Evolutionary conservation across 2,113 vertebrate species (phyloP), one percentile per base, ranked within the genome.

Genomic region (Nicator chloris): DNA sequence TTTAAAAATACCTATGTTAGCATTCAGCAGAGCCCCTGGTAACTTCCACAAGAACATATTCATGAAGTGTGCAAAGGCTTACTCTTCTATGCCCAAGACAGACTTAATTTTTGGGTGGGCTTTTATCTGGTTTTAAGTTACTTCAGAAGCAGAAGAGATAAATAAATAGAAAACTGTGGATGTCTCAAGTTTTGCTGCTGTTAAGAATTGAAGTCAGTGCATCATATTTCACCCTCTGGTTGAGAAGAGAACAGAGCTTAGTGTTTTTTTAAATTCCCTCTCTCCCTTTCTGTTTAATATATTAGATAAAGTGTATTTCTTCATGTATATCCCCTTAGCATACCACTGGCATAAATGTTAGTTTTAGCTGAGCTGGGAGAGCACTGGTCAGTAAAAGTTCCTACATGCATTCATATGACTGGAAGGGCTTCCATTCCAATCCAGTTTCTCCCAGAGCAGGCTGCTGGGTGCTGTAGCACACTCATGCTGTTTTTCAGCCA

Each of bases 391-490:
- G 51, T 22, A 71, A 30, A 30, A 73, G 31, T 49, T 63, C 9
- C 9, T 50, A 14, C 0, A 6, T 16, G 45, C 11, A 47, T n/a
- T 50, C 31, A 9, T 2, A 23, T 0, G 1, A 24, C 35, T 57
- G 30, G 19, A 73, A 77, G 22, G 6, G 10, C 8, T 84, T 69
- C 53, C 37, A 44, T 69, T 82, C 50, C 53, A 81, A 24, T 4
- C 26, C 0, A 1, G 8, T 64, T 64, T 77, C 39, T 49, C n/a
- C 42, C 10, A 47, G 35, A 68, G 12, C 19, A 77, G 31, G 11
- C 68, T 84, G 22, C 23, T 76, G 50, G 37, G 16, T 81, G 24
- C 23, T 77, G 19, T 4, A 64, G 35, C 8, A n/a, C 9, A 59
- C 15, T 75, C 26, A 19, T 9, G 15, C 15, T 88, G 35, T 5